Evolutionary conservation across 2,888 invertebrate genomes (phyloP).

Genomic region (Aelia acuminata): DNA sequence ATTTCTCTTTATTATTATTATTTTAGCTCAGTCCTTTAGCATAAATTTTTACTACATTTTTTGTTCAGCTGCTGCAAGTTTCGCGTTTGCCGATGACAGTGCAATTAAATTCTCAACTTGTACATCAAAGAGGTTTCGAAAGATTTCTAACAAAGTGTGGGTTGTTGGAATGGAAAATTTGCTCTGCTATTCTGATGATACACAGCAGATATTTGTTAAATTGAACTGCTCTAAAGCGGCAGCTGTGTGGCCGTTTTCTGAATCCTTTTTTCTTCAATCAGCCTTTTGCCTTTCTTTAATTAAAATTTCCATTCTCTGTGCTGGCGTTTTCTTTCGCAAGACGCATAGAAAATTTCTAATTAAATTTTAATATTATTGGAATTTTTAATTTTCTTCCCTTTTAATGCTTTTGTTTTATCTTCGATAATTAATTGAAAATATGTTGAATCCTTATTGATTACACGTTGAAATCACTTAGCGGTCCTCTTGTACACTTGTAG

Average conservation of each 20-base stretch:
- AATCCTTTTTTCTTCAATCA: slow-evolving; percentile 30
- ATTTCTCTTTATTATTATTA: no score
- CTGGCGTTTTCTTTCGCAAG: not conserved
- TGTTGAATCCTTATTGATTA: no score
- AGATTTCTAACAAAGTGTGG: not conserved
- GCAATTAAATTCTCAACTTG: not conserved
- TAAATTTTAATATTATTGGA: not conserved
- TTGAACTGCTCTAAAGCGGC: not conserved
- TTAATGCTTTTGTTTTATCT: no score
- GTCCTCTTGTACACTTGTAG: no score
- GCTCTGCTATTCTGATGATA: not conserved
- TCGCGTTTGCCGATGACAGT: not conserved
- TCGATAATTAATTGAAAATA: no score
- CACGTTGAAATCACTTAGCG: no score
- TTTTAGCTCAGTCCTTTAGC: not conserved
- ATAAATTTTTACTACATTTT: not conserved
- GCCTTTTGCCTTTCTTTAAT: slow-evolving; percentile 39
- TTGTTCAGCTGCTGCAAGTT: not conserved
- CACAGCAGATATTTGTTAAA: not conserved
- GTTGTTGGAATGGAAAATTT: not conserved
- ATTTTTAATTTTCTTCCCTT: not conserved
- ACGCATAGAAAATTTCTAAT: not conserved
- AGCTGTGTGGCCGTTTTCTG: not conserved
- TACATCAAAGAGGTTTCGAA: not conserved
- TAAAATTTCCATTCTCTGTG: not conserved